Percentiles rank a stretch among this genome's conserved stretches.
These are phyloP conservation scores for Eurois occulta DNA, from an alignment of 2,888 invertebrate genomes.

Conservation along the genomic window DNA sequence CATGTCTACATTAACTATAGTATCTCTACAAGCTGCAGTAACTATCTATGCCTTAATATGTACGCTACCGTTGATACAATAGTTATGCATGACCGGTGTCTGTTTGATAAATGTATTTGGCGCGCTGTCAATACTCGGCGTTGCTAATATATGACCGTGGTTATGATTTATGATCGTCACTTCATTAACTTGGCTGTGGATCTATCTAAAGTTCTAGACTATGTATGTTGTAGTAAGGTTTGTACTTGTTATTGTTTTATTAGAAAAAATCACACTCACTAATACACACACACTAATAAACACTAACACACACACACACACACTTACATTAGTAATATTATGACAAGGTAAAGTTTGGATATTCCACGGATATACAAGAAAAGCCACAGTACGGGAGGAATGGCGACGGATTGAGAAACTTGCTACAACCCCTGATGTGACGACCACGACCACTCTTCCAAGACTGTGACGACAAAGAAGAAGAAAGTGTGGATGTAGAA, in stretches of 20 bases:
- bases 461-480: no score
- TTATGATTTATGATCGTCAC: conserved; percentile 82
- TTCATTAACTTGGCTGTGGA: conserved; percentile 77
- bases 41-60: neutral
- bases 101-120: conserved; percentile 72
- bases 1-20: neutral
- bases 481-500: no score
- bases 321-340: no score
- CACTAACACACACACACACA: no score
- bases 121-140: conserved; percentile 79
- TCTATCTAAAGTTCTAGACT: conserved; percentile 30
- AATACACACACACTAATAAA: no score
- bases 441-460: no score
- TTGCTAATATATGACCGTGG: conserved; percentile 71
- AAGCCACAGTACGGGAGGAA: no score
- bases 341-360: no score
- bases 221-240: neutral
- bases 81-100: conserved; percentile 51
- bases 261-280: neutral
- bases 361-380: no score
- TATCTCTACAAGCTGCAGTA: neutral
- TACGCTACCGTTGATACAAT: conserved; percentile 25
- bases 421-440: no score
- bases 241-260: neutral
- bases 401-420: no score